Base-by-base conservation (phyloP, 2,888 invertebrate species). In the Caenorhabditis macrosperma region DNA sequence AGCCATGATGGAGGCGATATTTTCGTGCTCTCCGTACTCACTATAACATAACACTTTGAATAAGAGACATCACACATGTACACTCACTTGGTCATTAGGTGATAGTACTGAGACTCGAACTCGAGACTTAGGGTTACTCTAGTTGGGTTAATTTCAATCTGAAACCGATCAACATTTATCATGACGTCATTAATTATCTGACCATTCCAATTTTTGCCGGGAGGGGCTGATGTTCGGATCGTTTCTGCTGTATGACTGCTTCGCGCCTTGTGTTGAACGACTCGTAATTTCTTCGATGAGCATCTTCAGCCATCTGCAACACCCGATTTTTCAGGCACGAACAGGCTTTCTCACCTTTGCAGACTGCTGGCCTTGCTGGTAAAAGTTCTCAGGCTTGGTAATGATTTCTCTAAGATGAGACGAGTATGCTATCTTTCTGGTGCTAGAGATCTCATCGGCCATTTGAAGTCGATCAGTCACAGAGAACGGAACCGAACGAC, bases 71-170 rank as follows among this genome's bases (percentile, higher is more conserved):
- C 17, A 24, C n/a, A n/a, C n/a, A 4, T 12, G 10, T 10, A 0
- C 7, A 46, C 63, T 57, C 9, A 64, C 69, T 59, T 75, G 10
- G 54, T 59, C 79, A 75, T 75, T 63, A 75, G 55, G 44, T 35
- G 33, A 64, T 69, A 69, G 52, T 79, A 74, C 30, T 79, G 68
- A 33, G 46, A 54, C 35, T 79, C 75, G 38, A 74, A 46, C 28
- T 79, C 75, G 22, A 79, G 57, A 48, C 69, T 75, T 38, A 79
- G 68, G 33, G 79, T 79, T 64, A 79, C 71, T 69, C 60, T 74
- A 69, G 74, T 79, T 64, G 79, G 79, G 69, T 79, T 75, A 61
- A 75, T 67, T 38, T 79, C 79, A 41, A 75, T 67, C 74, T 74
- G 41, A 59, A 66, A 44, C 24, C n/a, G n/a, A n/a, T n/a, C n/a